Evolutionary conservation across 2,797 vertebrate species (phyloP), one percentile per base, ranked within the genome.

Genomic region (Pitangus sulphuratus): DNA sequence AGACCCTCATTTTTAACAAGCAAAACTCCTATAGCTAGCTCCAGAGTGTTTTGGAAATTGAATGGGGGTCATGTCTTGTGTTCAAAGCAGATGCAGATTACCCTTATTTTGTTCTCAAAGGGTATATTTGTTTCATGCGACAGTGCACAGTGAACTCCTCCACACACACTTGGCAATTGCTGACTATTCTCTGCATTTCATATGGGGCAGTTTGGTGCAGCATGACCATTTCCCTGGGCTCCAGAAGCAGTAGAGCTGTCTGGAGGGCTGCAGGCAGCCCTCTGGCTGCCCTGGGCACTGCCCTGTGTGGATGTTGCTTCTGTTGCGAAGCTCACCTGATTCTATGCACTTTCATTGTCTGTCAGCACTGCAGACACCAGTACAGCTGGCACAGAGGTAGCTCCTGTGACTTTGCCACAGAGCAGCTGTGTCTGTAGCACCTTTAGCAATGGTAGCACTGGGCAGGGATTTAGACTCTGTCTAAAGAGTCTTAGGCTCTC

Each of bases 131-230:
- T 56, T 69, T 39, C 28, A 8, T 8, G 44, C 11, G 37, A 3
- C 9, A 37, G 19, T 2, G 14, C 18, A 3, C 31, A 54, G 37
- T 25, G 21, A 39, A 12, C 6, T 5, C 15, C 7, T 4, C 8
- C 24, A 7, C 5, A 0, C 15, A 8, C 4, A 0, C 9, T 20
- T 39, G 10, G 15, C 48, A 50, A 2, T 30, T 2, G 1, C 31
- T 47, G 47, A 6, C 25, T 11, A 2, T 5, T 21, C 35, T 35
- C 33, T 44, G 45, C 31, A 2, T 44, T 54, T 42, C 16, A 6
- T 4, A 3, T 5, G 31, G 30, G 25, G 35, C 65, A 70, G 37
- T 11, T 47, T n/a, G 30, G 21, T 11, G 57, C 26, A 64, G 40
- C 13, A 3, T 3, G 33, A 6, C 48, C 1, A 0, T 21, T 74